These are phyloP conservation scores for Aldabrachelys gigantea DNA, from an alignment of 2,113 vertebrate species.

Conservation along the genomic window DNA sequence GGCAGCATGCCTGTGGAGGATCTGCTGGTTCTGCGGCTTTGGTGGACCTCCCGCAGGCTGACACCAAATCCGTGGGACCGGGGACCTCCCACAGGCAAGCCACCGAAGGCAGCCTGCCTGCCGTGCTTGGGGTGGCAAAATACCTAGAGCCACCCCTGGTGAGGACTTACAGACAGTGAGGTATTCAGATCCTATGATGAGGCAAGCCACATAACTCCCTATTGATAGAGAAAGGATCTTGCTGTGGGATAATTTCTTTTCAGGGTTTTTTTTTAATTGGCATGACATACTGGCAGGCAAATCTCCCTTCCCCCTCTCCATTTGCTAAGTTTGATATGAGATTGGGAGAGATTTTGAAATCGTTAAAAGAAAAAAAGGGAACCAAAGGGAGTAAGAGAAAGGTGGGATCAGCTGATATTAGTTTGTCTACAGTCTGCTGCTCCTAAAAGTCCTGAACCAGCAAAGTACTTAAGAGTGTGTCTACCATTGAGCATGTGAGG, in stretches of 20 bases:
- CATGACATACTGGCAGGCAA: not conserved
- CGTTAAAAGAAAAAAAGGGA: not conserved
- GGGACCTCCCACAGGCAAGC: no score
- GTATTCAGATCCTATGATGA: not conserved
- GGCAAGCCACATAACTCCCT: not conserved
- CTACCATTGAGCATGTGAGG: not conserved
- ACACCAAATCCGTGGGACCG: no score
- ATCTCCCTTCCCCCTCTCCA: not conserved
- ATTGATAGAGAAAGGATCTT: not conserved
- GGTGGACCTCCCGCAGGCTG: no score
- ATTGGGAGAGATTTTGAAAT: not conserved
- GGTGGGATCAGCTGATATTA: not conserved
- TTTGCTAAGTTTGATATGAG: not conserved
- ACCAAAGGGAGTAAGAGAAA: not conserved
- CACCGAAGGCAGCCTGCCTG: no score
- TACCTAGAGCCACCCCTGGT: no score
- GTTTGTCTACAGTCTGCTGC: not conserved
- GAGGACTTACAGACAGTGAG: no score
- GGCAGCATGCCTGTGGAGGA: no score
- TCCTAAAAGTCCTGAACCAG: not conserved
- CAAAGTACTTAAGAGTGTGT: not conserved
- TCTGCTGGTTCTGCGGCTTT: no score
- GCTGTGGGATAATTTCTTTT: not conserved
- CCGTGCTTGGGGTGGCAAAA: no score
- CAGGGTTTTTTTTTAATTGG: not conserved